Evolutionary conservation across 2,888 invertebrate species (phyloP).

Genomic region (Acholoe squamosa): DNA sequence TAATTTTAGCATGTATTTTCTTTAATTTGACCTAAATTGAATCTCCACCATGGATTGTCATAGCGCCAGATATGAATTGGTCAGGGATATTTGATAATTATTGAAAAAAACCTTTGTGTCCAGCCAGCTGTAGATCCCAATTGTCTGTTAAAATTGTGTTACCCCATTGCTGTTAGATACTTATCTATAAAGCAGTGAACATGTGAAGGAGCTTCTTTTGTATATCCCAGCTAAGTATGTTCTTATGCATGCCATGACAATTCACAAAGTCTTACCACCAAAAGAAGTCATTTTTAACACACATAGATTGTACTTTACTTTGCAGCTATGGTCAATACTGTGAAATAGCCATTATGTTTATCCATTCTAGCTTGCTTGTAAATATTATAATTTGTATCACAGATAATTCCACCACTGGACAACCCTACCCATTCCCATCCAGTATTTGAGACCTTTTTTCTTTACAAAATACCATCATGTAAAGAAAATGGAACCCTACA

Average conservation of each 20-base stretch:
- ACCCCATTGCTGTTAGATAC: too few species aligned
- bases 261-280: not conserved
- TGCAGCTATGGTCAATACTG: not conserved
- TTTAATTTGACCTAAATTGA: not conserved
- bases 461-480: too few species aligned
- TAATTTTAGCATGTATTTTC: not conserved
- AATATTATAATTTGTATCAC: not conserved
- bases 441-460: too few species aligned
- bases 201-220: too few species aligned
- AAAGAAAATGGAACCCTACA: too few species aligned
- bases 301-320: not conserved
- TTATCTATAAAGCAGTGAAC: too few species aligned
- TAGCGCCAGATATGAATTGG: not conserved
- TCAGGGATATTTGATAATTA: not conserved
- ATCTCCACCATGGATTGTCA: not conserved
- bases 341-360: constrained; percentile 9
- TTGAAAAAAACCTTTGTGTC: too few species aligned
- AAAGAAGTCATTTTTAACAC: not conserved
- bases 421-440: too few species aligned
- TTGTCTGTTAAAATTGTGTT: too few species aligned
- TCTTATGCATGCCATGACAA: not conserved
- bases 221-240: not conserved
- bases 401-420: not conserved
- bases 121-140: too few species aligned
- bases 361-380: not conserved